Conservation (phyloP, 2,797 vertebrate species). For the Emydoidea blandingii region DNA sequence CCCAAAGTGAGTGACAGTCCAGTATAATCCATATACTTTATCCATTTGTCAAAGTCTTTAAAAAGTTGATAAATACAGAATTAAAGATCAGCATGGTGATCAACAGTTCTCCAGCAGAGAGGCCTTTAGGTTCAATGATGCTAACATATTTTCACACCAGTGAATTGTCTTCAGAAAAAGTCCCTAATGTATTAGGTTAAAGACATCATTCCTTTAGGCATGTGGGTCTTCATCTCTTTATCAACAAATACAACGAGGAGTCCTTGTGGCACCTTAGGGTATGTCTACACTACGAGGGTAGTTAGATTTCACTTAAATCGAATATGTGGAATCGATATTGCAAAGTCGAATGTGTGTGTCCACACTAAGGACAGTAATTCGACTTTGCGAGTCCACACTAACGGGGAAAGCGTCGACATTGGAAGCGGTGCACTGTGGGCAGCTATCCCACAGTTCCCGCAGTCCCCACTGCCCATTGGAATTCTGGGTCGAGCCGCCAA, state of each 20-base stretch:
- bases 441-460: too few relatives aligned
- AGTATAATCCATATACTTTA: background rate
- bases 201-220: background rate
- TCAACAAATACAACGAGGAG: background rate
- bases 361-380: too few relatives aligned
- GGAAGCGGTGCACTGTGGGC: too few relatives aligned
- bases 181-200: background rate
- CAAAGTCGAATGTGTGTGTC: too few relatives aligned
- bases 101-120: background rate
- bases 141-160: constrained; percentile 1
- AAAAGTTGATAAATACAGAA: background rate
- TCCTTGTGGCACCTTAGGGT: too few relatives aligned
- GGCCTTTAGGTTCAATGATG: background rate
- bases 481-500: too few relatives aligned
- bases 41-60: background rate
- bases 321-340: too few relatives aligned
- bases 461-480: too few relatives aligned
- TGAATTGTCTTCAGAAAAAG: background rate
- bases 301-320: too few relatives aligned
- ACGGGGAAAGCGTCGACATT: too few relatives aligned
- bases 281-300: too few relatives aligned
- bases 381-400: too few relatives aligned
- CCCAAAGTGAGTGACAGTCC: background rate
- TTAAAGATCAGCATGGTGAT: background rate
- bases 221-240: background rate